phyloP scores from a whole-genome alignment of 2,113 vertebrate species.

The Australoheros scitulus region DNA sequence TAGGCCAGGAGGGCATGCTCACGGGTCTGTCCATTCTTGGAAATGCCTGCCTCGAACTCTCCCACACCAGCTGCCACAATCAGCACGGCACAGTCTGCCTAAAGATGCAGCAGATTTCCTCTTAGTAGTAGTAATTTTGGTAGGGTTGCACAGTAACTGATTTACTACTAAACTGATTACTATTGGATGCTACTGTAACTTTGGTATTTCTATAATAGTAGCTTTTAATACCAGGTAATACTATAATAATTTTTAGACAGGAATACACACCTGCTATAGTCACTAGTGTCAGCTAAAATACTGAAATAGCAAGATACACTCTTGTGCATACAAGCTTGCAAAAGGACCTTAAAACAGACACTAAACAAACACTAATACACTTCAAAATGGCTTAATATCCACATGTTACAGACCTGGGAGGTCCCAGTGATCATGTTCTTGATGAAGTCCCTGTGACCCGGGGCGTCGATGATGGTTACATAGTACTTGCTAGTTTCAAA shows the following conservation, averaged over 20 bases:
- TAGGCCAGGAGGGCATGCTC: slow-evolving; percentile 97
- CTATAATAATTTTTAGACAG: background rate
- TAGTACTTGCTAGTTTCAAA: slow-evolving; percentile 99
- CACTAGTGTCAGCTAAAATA: background rate
- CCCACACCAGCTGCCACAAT: slow-evolving; percentile 96
- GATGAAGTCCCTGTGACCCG: slow-evolving; percentile 97
- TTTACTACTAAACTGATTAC: background rate
- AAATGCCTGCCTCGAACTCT: slow-evolving; percentile 96
- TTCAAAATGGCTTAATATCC: background rate
- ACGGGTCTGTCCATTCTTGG: slow-evolving; percentile 97
- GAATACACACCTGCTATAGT: fast-evolving
- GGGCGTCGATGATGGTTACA: slow-evolving; percentile 97
- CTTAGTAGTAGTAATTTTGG: background rate
- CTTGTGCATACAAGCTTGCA: background rate
- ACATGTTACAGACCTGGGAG: slow-evolving; percentile 85
- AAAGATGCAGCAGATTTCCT: background rate
- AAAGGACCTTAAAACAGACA: background rate
- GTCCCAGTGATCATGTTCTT: slow-evolving; percentile 99
- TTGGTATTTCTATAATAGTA: background rate
- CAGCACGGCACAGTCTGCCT: slow-evolving; percentile 98
- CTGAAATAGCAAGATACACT: background rate
- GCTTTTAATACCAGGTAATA: background rate
- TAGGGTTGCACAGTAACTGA: background rate
- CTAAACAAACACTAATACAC: background rate
- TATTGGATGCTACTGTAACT: background rate